Percentiles rank a stretch among this genome's conserved stretches.
phyloP scores from a whole-genome alignment of 2,797 vertebrate species.

The Australoheros facetus region DNA sequence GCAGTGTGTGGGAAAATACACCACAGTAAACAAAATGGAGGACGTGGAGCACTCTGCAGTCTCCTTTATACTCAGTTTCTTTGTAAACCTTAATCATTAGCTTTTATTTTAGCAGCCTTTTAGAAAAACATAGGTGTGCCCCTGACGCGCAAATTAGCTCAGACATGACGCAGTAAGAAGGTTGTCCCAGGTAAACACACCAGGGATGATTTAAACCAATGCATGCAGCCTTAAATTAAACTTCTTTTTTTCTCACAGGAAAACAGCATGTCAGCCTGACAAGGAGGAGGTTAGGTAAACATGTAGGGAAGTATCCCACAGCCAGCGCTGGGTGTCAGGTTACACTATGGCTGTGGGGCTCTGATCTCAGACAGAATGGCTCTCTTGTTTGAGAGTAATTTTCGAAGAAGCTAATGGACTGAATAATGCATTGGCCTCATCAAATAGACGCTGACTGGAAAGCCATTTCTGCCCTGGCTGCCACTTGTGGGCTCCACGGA shows the following conservation, averaged over 20 bases:
- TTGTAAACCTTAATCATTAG: constrained; percentile 39
- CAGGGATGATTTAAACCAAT: constrained; percentile 78
- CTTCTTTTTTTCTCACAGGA: constrained; percentile 70
- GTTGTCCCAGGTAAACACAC: constrained; percentile 81
- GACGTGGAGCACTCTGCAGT: constrained; percentile 35
- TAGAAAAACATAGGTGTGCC: constrained; percentile 61
- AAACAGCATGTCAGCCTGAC: constrained; percentile 81
- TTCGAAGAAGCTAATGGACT: constrained; percentile 82
- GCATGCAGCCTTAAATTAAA: constrained; percentile 77
- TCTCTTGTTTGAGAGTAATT: constrained; percentile 82
- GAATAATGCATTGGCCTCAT: constrained; percentile 83
- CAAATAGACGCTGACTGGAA: constrained; percentile 81
- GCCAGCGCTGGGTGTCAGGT: constrained; percentile 71
- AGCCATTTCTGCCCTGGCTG: constrained; percentile 78
- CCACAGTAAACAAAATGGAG: constrained; percentile 78
- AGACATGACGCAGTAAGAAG: constrained; percentile 70
- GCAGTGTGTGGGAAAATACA: constrained; percentile 65
- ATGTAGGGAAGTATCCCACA: constrained; percentile 77
- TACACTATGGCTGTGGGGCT: constrained; percentile 67
- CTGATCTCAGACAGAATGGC: constrained; percentile 81
- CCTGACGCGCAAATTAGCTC: constrained; percentile 49
- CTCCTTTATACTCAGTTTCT: constrained; percentile 16
- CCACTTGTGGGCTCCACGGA: constrained; percentile 75
- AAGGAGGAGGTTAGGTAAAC: constrained; percentile 83
- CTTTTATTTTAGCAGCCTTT: constrained; percentile 14